Evolutionary conservation across 2,797 vertebrate species (phyloP), one percentile per base, ranked within the genome.

Genomic region (Furcifer pardalis): DNA sequence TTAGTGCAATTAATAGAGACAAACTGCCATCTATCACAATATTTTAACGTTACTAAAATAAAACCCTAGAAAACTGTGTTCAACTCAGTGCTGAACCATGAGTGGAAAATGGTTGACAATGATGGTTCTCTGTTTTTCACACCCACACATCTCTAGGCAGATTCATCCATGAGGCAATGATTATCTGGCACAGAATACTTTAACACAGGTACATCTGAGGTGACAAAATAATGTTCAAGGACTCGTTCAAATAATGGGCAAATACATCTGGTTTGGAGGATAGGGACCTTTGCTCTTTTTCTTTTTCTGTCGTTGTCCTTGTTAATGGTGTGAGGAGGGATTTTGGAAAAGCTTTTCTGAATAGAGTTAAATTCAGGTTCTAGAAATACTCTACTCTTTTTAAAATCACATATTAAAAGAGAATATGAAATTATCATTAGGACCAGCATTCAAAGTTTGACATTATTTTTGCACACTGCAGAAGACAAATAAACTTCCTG

Each of bases 21-120:
- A 79, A 95, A 93, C 83, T 94, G 86, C 86, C 87, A 92, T 86
- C 92, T 94, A 94, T 94, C 93, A 95, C 89, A 96, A 94, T 93
- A 94, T 94, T 94, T 93, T 94, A 94, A 90, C 66, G 82, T 89
- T 92, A 84, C 75, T 86, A 63, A 21, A 89, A 79, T 89, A 91
- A 93, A 94, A 85, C 59, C 8, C 25, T 76, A 37, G 5, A 92
- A 78, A 71, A 88, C 2, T 42, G 3, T 62, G 49, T 44, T 82
- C 56, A 92, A 91, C 90, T 75, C 3, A 81, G 46, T 82, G 75
- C 13, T 66, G 59, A 21, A 82, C 74, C 83, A 76, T 82, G n/a
- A 68, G n/a, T 81, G 5, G 9, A 1, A 52, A 44, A 35, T 72
- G 63, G 56, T 63, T 23, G 88, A 82, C 82, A 89, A 44, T 0